These are phyloP conservation scores for Euglossa dilemma DNA, from an alignment of 1,140 invertebrate genomes.

Conservation along the genomic window DNA sequence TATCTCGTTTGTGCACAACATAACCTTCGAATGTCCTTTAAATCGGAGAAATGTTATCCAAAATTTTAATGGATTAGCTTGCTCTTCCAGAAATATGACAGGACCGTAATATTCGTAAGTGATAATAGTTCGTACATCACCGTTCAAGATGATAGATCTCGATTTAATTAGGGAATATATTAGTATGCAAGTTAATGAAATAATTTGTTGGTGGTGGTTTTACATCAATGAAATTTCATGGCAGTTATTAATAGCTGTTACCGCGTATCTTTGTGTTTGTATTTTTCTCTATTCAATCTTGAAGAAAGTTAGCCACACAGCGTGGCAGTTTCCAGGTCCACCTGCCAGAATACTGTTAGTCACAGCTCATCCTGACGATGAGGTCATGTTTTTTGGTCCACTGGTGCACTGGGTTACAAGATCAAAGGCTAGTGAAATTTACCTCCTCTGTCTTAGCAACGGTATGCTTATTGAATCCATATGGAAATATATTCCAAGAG, in stretches of 20 bases:
- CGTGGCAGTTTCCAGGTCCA: slow-evolving; percentile 80
- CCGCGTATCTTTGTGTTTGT: slow-evolving; percentile 76
- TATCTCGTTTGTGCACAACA: slow-evolving; percentile 16
- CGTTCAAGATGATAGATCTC: slow-evolving; percentile 49
- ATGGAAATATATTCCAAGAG: not conserved
- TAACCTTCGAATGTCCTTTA: slow-evolving; percentile 44
- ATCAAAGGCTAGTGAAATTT: slow-evolving; percentile 86
- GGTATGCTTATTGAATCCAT: slow-evolving; percentile 83
- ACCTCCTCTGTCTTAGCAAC: slow-evolving; percentile 93
- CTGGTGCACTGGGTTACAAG: slow-evolving; percentile 89
- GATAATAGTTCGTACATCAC: slow-evolving; percentile 5
- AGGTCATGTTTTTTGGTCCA: slow-evolving; percentile 99
- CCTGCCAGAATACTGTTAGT: slow-evolving; percentile 88
- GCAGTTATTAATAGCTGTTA: slow-evolving; percentile 75
- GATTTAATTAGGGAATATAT: slow-evolving; percentile 55
- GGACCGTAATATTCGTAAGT: slow-evolving; percentile 43
- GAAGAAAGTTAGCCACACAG: slow-evolving; percentile 74
- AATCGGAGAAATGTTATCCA: slow-evolving; percentile 7
- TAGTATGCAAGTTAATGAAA: slow-evolving; percentile 70
- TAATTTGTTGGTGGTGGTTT: slow-evolving; percentile 76
- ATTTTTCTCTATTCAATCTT: slow-evolving; percentile 76
- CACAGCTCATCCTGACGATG: slow-evolving; percentile 97
- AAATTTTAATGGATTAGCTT: slow-evolving; percentile 2
- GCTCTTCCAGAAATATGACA: slow-evolving; percentile 40
- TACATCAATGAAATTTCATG: slow-evolving; percentile 79